phyloP scores from a whole-genome alignment of 2,113 vertebrate species.

The Arenaria interpres region DNA sequence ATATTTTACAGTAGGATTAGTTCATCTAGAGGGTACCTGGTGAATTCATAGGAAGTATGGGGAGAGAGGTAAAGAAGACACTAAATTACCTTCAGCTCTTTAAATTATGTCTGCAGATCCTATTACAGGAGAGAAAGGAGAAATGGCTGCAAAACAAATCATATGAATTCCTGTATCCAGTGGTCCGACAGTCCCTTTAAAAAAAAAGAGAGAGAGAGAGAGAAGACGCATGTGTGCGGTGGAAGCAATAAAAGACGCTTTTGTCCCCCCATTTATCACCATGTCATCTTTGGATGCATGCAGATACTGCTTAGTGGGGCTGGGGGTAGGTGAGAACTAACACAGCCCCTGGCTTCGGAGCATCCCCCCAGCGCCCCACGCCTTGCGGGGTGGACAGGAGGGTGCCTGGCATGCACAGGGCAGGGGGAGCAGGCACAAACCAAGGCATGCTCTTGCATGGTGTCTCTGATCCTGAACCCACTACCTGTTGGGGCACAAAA shows the following conservation, averaged over 20 bases:
- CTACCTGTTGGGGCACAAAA: background rate
- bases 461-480: no score
- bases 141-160: constrained; percentile 83
- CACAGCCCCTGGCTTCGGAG: background rate
- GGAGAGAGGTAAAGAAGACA: constrained; percentile 76
- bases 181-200: constrained; percentile 50
- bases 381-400: background rate
- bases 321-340: background rate
- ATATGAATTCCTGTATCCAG: constrained; percentile 81
- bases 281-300: constrained; percentile 26
- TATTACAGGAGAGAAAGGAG: constrained; percentile 81
- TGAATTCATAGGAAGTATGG: constrained; percentile 79
- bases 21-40: constrained; percentile 82
- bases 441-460: fast-evolving
- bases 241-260: constrained; percentile 75
- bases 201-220: background rate
- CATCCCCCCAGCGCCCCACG: background rate
- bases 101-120: constrained; percentile 90
- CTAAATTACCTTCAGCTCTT: constrained; percentile 87
- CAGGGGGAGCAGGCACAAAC: background rate
- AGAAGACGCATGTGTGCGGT: background rate
- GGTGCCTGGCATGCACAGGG: background rate
- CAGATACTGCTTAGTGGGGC: constrained; percentile 13
- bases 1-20: constrained; percentile 88
- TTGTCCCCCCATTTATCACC: constrained; percentile 67